A percentile compares a stretch with the other conserved stretches of the same genome.
Conservation (phyloP, 1,140 invertebrate species). For the Leptopilina boulardi region DNA sequence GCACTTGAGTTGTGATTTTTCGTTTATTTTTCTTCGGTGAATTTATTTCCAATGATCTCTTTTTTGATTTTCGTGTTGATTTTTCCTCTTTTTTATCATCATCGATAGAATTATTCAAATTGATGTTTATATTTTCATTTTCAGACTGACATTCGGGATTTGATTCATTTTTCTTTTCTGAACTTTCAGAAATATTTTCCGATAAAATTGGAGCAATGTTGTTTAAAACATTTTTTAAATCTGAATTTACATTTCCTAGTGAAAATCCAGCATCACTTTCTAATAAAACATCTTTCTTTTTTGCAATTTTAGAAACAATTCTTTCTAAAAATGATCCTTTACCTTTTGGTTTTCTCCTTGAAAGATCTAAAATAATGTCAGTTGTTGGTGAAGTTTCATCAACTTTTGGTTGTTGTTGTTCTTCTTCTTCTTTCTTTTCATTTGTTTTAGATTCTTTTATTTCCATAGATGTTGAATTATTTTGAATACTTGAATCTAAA, state of each 20-base stretch:
- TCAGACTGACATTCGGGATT: background rate
- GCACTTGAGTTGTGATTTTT: slow-evolving; percentile 46
- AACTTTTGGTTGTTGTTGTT: background rate
- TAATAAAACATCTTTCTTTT: slow-evolving; percentile 70
- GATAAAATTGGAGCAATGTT: background rate
- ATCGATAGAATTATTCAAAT: background rate
- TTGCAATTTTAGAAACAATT: slow-evolving; percentile 74
- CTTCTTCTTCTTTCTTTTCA: background rate
- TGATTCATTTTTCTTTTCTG: background rate
- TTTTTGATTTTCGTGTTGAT: slow-evolving; percentile 54
- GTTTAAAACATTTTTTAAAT: background rate
- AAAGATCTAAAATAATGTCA: slow-evolving; percentile 72
- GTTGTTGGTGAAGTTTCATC: slow-evolving; percentile 50
- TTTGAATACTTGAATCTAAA: background rate
- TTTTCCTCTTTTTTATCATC: background rate
- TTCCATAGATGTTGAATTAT: background rate
- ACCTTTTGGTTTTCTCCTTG: slow-evolving; percentile 66
- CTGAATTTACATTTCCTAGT: background rate
- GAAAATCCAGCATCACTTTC: slow-evolving; percentile 54
- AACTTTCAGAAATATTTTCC: background rate
- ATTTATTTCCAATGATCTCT: slow-evolving; percentile 54
- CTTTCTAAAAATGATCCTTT: slow-evolving; percentile 71
- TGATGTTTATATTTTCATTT: background rate
- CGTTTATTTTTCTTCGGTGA: slow-evolving; percentile 60
- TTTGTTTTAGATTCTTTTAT: slow-evolving; percentile 16